phyloP scores from a whole-genome alignment of 2,113 vertebrate genomes.

The Ranitomeya variabilis region DNA sequence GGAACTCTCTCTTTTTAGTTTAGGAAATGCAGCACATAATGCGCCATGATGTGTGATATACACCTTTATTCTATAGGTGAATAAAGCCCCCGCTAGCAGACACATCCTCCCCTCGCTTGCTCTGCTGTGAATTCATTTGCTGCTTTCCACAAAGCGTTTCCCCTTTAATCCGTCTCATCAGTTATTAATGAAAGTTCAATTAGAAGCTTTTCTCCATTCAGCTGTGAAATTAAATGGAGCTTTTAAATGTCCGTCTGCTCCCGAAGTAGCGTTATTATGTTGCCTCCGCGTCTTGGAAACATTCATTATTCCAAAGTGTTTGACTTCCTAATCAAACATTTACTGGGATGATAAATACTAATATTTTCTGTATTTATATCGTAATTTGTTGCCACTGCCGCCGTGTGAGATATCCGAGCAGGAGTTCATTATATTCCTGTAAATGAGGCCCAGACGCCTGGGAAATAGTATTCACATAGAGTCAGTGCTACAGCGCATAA shows the following conservation, averaged over 20 bases:
- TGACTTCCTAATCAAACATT: conserved; percentile 53
- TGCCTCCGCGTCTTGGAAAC: conserved; percentile 14
- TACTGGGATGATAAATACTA: conserved; percentile 24
- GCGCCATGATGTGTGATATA: no score
- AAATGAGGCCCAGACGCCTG: background rate
- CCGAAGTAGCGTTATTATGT: background rate
- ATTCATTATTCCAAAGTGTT: conserved; percentile 46
- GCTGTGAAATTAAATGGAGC: conserved; percentile 52
- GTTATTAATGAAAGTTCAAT: conserved; percentile 52
- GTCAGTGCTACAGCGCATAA: background rate
- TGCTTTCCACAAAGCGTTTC: conserved; percentile 32
- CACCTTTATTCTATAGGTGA: no score
- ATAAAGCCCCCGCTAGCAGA: background rate
- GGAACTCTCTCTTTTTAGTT: no score
- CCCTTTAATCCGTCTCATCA: conserved; percentile 41
- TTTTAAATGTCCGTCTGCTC: conserved; percentile 21
- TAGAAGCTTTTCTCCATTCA: conserved; percentile 46
- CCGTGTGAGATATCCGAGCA: background rate
- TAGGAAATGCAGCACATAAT: no score
- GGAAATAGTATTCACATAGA: background rate
- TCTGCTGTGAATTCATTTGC: background rate
- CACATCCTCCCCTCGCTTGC: background rate
- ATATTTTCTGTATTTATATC: conserved; percentile 8
- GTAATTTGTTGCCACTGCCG: background rate
- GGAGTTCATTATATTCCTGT: background rate